Conservation (phyloP, 2,113 vertebrate genomes). For the Rhynchomys soricoides region DNA sequence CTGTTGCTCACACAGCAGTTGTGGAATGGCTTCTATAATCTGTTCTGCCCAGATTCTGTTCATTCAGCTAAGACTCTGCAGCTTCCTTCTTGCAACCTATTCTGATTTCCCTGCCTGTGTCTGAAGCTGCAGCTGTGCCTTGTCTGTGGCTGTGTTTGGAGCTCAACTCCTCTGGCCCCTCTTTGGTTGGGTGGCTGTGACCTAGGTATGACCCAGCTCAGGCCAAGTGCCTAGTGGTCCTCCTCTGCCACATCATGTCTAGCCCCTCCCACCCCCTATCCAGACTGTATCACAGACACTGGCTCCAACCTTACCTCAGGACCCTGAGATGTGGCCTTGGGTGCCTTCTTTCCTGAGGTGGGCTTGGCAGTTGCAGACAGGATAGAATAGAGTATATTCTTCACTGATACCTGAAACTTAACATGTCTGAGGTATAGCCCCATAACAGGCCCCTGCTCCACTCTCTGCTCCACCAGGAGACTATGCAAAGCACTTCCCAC, state of each 20-base stretch:
- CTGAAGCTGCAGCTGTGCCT: neutral
- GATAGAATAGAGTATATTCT: neutral
- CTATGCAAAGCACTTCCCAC: neutral
- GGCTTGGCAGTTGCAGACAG: neutral
- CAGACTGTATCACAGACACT: neutral
- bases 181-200: neutral
- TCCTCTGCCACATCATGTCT: neutral
- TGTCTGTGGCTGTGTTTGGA: neutral
- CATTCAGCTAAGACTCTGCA: accelerated
- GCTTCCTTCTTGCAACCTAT: neutral
- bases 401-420: accelerated
- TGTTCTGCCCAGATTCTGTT: neutral
- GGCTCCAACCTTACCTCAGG: neutral
- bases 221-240: neutral
- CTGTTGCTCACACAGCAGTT: neutral
- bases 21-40: neutral
- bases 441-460: neutral
- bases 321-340: neutral
- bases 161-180: neutral
- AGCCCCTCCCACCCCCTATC: accelerated
- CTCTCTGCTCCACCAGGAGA: neutral
- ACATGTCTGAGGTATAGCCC: neutral
- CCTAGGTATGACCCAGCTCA: neutral
- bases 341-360: neutral
- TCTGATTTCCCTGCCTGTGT: neutral